A percentile compares a stretch with the other conserved stretches of the same genome.
Conservation (phyloP, 1,140 invertebrate species). For the Trissolcus basalis region DNA sequence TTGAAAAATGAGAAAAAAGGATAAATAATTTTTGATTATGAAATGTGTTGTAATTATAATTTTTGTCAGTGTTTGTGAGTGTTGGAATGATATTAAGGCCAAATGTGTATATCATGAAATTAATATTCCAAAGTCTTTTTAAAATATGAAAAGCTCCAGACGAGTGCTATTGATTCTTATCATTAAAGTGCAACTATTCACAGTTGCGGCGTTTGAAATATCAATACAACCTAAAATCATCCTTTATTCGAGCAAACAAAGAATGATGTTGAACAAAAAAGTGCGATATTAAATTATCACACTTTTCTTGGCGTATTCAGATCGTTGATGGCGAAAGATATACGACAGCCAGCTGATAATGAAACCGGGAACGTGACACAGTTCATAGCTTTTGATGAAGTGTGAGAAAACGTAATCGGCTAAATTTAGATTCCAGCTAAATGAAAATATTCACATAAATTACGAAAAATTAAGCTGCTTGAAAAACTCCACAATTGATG, state of each 20-base stretch:
- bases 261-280: slow-evolving; percentile 47
- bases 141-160: slow-evolving; percentile 47
- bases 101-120: neutral
- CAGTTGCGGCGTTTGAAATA: slow-evolving; percentile 47
- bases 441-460: slow-evolving; percentile 1
- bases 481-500: too few species aligned
- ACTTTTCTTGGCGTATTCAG: slow-evolving; percentile 45
- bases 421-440: slow-evolving; percentile 20
- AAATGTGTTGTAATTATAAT: too few species aligned
- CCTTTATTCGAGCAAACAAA: slow-evolving; percentile 53
- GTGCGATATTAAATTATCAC: slow-evolving; percentile 47
- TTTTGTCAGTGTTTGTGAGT: too few species aligned
- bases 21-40: neutral
- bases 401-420: slow-evolving; percentile 11
- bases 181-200: slow-evolving; percentile 49
- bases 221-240: slow-evolving; percentile 38
- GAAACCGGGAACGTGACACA: slow-evolving; percentile 30
- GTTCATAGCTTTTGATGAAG: slow-evolving; percentile 8
- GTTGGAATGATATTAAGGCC: too few species aligned
- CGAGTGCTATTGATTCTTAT: slow-evolving; percentile 43
- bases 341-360: slow-evolving; percentile 32
- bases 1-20: neutral
- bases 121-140: slow-evolving; percentile 20
- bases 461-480: too few species aligned
- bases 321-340: slow-evolving; percentile 48